Conservation (phyloP, 2,888 invertebrate species). For the Linnaemya tessellans region DNA sequence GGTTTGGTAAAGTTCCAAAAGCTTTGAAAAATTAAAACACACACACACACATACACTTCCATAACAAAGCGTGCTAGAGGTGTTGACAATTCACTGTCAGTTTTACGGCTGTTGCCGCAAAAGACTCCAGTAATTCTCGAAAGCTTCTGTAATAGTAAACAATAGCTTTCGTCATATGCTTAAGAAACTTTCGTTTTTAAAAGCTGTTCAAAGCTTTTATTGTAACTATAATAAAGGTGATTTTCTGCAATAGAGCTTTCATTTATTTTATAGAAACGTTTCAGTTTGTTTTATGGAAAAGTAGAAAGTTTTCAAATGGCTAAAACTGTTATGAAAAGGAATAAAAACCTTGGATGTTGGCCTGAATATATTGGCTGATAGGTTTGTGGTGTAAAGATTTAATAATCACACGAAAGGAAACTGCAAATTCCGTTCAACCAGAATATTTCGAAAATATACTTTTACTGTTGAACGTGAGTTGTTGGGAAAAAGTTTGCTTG, state of each 20-base stretch:
- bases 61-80: slow-evolving; percentile 55
- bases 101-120: slow-evolving; percentile 15
- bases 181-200: background rate
- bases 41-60: slow-evolving; percentile 9
- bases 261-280: background rate
- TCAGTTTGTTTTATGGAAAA: background rate
- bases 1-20: slow-evolving; percentile 45
- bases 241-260: slow-evolving; percentile 13
- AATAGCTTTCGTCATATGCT: slow-evolving; percentile 34
- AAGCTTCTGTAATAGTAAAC: slow-evolving; percentile 12
- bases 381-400: background rate
- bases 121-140: background rate
- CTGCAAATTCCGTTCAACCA: background rate
- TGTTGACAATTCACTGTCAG: slow-evolving; percentile 26
- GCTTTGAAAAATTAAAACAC: slow-evolving; percentile 47
- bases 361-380: background rate
- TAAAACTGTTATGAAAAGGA: background rate
- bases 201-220: background rate
- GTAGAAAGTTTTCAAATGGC: background rate
- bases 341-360: background rate
- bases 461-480: no score
- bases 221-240: background rate
- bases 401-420: background rate
- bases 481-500: no score
- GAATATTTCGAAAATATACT: no score